Evolutionary conservation across 2,797 vertebrate genomes (phyloP).

Genomic region (Setipinna tenuifilis): DNA sequence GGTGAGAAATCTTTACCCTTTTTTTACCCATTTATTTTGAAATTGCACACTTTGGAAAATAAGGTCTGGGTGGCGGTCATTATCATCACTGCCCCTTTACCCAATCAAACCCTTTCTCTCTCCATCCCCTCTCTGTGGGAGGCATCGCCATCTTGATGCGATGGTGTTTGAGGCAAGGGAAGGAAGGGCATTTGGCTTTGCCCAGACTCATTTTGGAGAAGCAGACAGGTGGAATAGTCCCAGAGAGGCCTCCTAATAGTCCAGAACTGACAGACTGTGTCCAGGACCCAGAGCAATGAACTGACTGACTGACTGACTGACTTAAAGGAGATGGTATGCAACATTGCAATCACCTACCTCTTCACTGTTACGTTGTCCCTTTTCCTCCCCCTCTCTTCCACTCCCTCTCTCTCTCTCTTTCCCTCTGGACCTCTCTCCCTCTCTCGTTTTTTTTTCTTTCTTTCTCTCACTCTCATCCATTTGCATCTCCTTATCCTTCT

Average conservation of each 20-base stretch:
- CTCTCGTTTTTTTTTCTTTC: constrained; percentile 21
- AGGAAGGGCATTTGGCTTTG: neutral
- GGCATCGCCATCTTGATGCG: neutral
- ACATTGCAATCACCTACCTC: neutral
- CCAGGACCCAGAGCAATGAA: neutral
- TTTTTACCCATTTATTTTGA: neutral
- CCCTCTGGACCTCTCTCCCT: constrained; percentile 25
- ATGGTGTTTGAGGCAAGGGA: neutral
- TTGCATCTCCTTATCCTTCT: neutral
- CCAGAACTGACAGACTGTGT: neutral
- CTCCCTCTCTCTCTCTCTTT: constrained; percentile 30
- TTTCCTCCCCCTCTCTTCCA: neutral
- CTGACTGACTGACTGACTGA: neutral
- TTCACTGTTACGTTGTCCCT: neutral
- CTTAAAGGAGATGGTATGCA: neutral
- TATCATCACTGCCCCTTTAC: neutral
- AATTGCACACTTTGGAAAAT: neutral
- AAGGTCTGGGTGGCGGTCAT: neutral
- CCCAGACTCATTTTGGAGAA: neutral
- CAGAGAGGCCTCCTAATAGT: neutral
- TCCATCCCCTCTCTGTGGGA: neutral
- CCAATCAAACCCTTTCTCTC: neutral
- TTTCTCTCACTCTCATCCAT: neutral
- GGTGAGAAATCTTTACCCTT: neutral
- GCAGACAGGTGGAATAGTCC: neutral